phyloP scores from a whole-genome alignment of 2,888 invertebrate species.

The Aradus depressus region DNA sequence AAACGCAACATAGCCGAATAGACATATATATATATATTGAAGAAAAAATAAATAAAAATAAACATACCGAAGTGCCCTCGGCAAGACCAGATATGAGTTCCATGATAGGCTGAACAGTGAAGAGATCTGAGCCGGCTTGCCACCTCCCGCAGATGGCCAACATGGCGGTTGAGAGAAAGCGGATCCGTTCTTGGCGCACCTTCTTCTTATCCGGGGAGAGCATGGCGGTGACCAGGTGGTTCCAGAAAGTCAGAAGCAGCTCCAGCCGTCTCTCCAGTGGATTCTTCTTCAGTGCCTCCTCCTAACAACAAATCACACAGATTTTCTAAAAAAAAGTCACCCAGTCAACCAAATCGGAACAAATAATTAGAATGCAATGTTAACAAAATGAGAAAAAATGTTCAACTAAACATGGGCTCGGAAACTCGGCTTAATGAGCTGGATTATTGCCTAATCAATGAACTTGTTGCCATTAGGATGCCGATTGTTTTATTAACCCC shows the following conservation, averaged over 20 bases:
- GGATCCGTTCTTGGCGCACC: constrained; percentile 18
- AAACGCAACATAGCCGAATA: too few relatives aligned
- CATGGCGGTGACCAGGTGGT: constrained; percentile 7
- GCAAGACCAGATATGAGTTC: constrained; percentile 18
- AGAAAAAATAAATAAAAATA: constrained; percentile 6
- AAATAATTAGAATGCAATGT: too few relatives aligned
- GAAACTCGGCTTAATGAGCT: too few relatives aligned
- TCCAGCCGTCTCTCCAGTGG: neutral
- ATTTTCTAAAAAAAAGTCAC: neutral
- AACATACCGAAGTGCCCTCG: constrained; percentile 21
- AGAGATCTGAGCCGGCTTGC: constrained; percentile 5
- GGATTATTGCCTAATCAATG: too few relatives aligned
- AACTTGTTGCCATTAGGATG: too few relatives aligned
- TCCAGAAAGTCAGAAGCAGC: constrained; percentile 18
- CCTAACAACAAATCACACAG: neutral
- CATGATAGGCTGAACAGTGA: constrained; percentile 15
- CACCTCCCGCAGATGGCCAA: constrained; percentile 6
- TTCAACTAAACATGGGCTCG: too few relatives aligned
- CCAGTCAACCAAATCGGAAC: neutral
- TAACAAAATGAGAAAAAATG: too few relatives aligned
- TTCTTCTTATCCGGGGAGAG: constrained; percentile 16
- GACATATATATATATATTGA: neutral
- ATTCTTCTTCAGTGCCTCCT: neutral
- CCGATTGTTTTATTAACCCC: too few relatives aligned
- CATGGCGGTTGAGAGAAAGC: constrained; percentile 5